Conservation (phyloP, 2,888 invertebrate species). For the Coelopa pilipes region DNA sequence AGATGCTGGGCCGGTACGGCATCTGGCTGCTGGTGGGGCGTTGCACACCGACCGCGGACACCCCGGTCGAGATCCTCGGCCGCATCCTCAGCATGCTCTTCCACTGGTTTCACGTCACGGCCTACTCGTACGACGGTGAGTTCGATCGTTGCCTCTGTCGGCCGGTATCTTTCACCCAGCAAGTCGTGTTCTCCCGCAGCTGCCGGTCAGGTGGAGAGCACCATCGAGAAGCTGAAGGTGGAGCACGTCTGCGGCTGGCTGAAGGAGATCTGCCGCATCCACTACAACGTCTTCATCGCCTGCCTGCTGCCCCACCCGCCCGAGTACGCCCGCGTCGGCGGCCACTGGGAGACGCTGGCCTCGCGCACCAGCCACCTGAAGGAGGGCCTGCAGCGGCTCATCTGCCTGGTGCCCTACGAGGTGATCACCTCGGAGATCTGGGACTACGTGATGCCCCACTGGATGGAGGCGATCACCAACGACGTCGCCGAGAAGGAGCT, state of each 20-base stretch:
- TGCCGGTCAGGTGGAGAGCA: conserved; percentile 81
- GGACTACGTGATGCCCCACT: conserved; percentile 98
- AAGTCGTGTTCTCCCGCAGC: conserved; percentile 47
- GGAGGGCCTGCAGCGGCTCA: conserved; percentile 92
- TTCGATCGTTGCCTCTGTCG: conserved; percentile 16
- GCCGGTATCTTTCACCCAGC: too few species aligned
- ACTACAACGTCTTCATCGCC: conserved; percentile 86
- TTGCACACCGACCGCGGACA: conserved; percentile 82
- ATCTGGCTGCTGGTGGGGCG: conserved; percentile 97
- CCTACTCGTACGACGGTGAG: conserved; percentile 92
- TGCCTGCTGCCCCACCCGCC: conserved; percentile 96
- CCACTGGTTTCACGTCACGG: conserved; percentile 99
- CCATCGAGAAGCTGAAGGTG: conserved; percentile 90
- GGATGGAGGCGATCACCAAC: conserved; percentile 97
- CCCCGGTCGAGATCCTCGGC: conserved; percentile 84
- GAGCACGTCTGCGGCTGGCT: conserved; percentile 96
- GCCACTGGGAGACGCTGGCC: conserved; percentile 93
- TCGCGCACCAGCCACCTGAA: conserved; percentile 90
- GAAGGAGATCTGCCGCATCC: conserved; percentile 81
- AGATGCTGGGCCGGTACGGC: conserved; percentile 92
- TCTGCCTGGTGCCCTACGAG: conserved; percentile 97
- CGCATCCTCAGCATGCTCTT: conserved; percentile 95
- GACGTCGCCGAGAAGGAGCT: conserved; percentile 91
- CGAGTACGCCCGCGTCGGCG: conserved; percentile 94
- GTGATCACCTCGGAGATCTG: conserved; percentile 96